Conservation (phyloP, 2,888 invertebrate species). For the Spodoptera littoralis region DNA sequence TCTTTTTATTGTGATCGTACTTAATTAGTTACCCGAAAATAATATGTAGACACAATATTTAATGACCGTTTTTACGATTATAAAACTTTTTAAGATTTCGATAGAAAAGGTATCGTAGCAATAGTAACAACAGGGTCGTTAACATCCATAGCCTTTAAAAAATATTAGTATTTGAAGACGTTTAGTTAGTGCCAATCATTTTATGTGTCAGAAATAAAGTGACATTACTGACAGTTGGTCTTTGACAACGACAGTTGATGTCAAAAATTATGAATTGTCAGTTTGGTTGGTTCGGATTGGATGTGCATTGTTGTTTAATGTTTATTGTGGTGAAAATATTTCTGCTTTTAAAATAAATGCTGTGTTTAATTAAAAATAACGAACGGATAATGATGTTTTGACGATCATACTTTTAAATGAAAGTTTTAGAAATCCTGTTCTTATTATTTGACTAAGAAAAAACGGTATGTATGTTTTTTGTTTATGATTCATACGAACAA, state of each 20-base stretch:
- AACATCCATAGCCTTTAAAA: no score
- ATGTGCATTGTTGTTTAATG: slow-evolving; percentile 13
- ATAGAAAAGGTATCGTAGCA: no score
- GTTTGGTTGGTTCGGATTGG: neutral
- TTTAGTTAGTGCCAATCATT: neutral
- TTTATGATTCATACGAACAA: slow-evolving; percentile 35
- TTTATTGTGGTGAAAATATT: slow-evolving; percentile 20
- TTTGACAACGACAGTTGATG: slow-evolving; percentile 3
- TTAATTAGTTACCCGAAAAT: no score
- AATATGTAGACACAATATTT: no score
- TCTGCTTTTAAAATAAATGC: slow-evolving; percentile 29
- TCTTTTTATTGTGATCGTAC: no score
- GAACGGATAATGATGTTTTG: slow-evolving; percentile 44
- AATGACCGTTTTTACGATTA: no score
- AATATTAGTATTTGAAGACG: neutral
- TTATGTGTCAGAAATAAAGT: neutral
- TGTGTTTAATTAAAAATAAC: slow-evolving; percentile 26
- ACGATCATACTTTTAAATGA: neutral
- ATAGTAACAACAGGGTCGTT: no score
- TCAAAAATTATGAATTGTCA: neutral
- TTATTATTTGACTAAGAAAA: slow-evolving; percentile 16
- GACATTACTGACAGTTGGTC: slow-evolving; percentile 6
- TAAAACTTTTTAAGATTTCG: no score
- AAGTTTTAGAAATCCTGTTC: slow-evolving; percentile 9
- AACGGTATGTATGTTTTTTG: slow-evolving; percentile 41